Percentiles rank a stretch among this genome's conserved stretches.
phyloP scores from a whole-genome alignment of 1,140 invertebrate genomes.

The Antheraea mylitta region DNA sequence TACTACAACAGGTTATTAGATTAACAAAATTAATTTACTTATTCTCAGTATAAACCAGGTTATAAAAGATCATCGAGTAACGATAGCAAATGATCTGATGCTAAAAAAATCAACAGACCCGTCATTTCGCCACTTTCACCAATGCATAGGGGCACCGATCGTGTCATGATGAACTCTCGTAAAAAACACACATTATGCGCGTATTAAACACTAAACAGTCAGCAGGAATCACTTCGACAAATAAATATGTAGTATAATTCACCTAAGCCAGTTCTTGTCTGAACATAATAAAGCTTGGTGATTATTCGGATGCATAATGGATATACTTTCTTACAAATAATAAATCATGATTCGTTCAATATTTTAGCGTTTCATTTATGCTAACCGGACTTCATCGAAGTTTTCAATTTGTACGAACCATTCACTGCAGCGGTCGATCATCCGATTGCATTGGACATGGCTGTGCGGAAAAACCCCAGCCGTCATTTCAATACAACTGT shows the following conservation, averaged over 20 bases:
- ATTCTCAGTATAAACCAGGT: not conserved
- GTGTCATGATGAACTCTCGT: not conserved
- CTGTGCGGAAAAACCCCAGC: conserved; percentile 2
- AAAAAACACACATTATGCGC: not conserved
- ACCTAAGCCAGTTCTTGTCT: too few species aligned
- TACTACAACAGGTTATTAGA: too few species aligned
- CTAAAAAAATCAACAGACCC: not conserved
- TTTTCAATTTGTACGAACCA: conserved; percentile 10
- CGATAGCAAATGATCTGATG: not conserved
- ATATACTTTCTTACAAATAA: not conserved
- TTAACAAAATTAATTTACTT: not conserved
- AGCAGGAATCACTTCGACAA: too few species aligned
- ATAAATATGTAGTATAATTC: too few species aligned
- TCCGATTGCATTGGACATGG: not conserved
- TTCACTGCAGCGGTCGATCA: not conserved
- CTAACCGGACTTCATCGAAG: not conserved
- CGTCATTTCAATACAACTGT: not conserved
- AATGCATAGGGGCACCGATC: conserved; percentile 6
- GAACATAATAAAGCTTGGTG: too few species aligned
- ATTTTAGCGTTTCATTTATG: not conserved
- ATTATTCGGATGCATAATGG: too few species aligned
- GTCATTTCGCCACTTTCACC: conserved; percentile 36
- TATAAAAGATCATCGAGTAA: not conserved
- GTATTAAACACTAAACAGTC: not conserved
- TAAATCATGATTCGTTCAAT: conserved; percentile 4